Evolutionary conservation across 1,140 invertebrate genomes (phyloP), one percentile per base, ranked within the genome.

Genomic region (Nasonia giraulti): DNA sequence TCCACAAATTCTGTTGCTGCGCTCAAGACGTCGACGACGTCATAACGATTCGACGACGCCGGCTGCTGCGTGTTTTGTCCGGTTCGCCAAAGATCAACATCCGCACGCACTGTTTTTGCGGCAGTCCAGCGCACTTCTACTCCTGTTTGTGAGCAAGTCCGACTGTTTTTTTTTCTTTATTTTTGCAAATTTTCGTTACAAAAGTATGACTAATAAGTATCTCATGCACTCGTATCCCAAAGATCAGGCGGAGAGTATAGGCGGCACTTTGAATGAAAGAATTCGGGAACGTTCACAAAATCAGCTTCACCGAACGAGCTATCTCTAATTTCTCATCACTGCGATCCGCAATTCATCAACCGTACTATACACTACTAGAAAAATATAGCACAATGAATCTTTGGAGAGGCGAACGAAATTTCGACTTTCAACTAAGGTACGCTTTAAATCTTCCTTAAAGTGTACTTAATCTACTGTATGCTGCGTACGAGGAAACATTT

Each of bases 381-480:
- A 7, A n/a, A n/a, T 62, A n/a, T 62, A 62, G 55, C 55, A 20
- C 20, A n/a, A 6, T 2, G 20, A n/a, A 62, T 62, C 55, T 62
- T 55, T 55, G 50, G 50, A 55, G 50, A 55, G 17, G 17, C 17
- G 50, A 55, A 17, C 12, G 12, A 55, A 55, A 55, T 17, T 55
- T 55, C 68, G 68, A 71, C 31, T 12, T 73, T 73, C 50, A 66
- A 79, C 77, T 79, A 79, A 79, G 23, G 27, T 66, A 79, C 50
- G 12, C 77, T 79, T 79, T 79, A 79, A 79, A 66, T 31, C 1
- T 17, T 1, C 50, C 23, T 79, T 79, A 79, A 79, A 79, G 77
- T 20, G 50, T 62, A 37, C 77, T 79, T 79, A 79, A 82, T 82
- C 71, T 20, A 76, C 23, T 14, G 17, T 68, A 23, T 17, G 23